Conservation (phyloP, 2,797 vertebrate genomes). For the Alca torda region DNA sequence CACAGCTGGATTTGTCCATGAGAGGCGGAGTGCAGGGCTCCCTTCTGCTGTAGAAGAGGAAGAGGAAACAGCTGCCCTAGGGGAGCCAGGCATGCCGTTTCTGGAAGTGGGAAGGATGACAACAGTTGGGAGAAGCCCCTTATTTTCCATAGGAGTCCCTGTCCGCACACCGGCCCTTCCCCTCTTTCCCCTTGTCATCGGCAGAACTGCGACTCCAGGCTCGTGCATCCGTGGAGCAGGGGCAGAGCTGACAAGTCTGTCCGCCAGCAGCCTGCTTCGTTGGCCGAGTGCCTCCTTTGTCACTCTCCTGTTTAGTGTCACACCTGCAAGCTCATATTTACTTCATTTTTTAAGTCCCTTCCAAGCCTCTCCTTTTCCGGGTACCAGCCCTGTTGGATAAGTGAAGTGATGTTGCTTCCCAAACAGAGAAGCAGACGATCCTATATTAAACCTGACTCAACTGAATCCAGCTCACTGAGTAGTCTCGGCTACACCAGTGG, state of each 20-base stretch:
- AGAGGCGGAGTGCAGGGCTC: neutral
- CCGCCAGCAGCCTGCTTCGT: neutral
- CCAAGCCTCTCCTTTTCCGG: neutral
- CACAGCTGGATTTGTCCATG: neutral
- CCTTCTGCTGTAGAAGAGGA: neutral
- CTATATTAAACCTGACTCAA: neutral
- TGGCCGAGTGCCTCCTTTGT: neutral
- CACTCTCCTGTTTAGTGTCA: neutral
- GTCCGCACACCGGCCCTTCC: rapidly evolving
- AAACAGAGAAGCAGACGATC: neutral
- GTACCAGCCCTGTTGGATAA: neutral
- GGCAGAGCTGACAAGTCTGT: neutral
- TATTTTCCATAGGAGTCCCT: neutral
- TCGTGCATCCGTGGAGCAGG: rapidly evolving
- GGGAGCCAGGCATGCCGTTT: rapidly evolving
- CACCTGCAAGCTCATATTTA: neutral
- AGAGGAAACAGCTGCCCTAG: rapidly evolving
- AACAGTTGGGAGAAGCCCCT: neutral
- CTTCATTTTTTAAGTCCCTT: neutral
- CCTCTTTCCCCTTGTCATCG: neutral
- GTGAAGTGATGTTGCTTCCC: neutral
- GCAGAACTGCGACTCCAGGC: neutral
- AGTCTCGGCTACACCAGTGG: neutral
- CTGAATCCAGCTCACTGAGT: neutral
- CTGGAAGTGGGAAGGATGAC: neutral